phyloP scores from a whole-genome alignment of 2,113 vertebrate genomes.

The Sigmodon hispidus region DNA sequence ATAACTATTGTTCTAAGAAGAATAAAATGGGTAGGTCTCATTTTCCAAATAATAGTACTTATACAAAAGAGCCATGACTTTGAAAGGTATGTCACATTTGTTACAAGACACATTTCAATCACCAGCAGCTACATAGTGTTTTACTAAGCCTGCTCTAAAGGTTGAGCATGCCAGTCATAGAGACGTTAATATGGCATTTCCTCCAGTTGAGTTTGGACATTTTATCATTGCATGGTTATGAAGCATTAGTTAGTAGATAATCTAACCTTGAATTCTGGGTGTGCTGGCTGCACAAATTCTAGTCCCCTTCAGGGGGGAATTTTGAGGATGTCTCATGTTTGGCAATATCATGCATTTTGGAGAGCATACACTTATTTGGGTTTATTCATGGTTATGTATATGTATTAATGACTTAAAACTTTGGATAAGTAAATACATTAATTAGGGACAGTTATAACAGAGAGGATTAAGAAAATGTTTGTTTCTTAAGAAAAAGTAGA shows the following conservation, averaged over 20 bases:
- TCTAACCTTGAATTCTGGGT: constrained; percentile 62
- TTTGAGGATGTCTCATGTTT: neutral
- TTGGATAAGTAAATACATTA: constrained; percentile 29
- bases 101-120: neutral
- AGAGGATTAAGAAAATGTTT: constrained; percentile 50
- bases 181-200: neutral
- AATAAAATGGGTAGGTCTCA: neutral
- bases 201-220: neutral
- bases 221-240: neutral
- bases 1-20: neutral
- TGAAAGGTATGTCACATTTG: neutral
- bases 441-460: constrained; percentile 42
- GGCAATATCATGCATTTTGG: neutral
- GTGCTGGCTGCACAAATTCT: constrained; percentile 65
- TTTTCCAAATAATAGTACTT: neutral
- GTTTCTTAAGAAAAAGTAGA: constrained; percentile 54
- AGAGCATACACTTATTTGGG: neutral
- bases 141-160: neutral
- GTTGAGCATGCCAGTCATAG: neutral
- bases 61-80: neutral
- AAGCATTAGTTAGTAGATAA: constrained; percentile 45
- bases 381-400: neutral
- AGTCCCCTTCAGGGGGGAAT: too few relatives aligned
- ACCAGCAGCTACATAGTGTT: neutral
- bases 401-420: constrained; percentile 40